phyloP scores from a whole-genome alignment of 2,113 vertebrate genomes.

The Oreotragus oreotragus region DNA sequence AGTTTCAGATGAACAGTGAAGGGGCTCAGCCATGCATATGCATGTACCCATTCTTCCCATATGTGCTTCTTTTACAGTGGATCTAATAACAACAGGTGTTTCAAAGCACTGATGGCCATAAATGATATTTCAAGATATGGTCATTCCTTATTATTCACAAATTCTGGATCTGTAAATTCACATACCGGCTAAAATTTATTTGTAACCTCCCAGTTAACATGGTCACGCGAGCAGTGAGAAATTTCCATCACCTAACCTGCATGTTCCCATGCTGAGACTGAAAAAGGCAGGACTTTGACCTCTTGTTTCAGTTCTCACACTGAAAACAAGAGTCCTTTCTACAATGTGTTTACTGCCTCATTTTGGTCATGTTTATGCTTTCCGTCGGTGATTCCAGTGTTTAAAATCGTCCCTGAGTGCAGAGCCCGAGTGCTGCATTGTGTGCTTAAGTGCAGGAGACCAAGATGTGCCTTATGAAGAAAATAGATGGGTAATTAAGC shows the following conservation, averaged over 20 bases:
- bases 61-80: not conserved
- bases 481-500: not conserved
- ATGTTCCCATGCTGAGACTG: not conserved
- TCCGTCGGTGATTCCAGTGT: not conserved
- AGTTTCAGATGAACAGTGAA: not conserved
- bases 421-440: too few species aligned
- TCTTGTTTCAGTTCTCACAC: not conserved
- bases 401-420: not conserved
- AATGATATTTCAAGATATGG: not conserved
- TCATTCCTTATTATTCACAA: not conserved
- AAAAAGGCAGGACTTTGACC: not conserved
- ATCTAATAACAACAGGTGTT: not conserved
- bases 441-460: not conserved
- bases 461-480: not conserved
- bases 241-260: too few species aligned
- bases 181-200: not conserved
- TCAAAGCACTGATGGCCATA: not conserved
- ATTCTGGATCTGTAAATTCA: not conserved
- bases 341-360: not conserved
- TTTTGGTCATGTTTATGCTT: not conserved
- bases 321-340: not conserved
- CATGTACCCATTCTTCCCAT: not conserved
- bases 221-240: not conserved
- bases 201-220: not conserved
- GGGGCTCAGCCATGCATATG: not conserved